Base-by-base conservation (phyloP, 1,140 invertebrate genomes). In the Papilio polyxenes region DNA sequence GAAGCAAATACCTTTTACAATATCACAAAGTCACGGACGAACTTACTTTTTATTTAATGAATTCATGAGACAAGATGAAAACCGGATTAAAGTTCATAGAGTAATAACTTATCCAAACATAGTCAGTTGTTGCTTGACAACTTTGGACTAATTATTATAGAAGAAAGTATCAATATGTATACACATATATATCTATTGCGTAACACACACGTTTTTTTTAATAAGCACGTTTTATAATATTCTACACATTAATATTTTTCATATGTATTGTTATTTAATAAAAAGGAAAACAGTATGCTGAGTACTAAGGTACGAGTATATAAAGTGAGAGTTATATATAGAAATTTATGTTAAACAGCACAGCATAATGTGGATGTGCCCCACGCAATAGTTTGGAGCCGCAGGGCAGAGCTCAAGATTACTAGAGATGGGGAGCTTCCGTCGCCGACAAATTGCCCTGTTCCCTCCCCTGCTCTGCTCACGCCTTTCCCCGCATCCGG, bases 361-460 rank as follows among this genome's bases (percentile, higher is more conserved):
- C 44, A 83, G 83, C 75, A 85, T 80, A 82, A 75, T 69, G 69
- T 80, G 82, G 56, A 72, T 82, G 69, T 83, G 65, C 76, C 78
- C 80, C 75, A 77, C 59, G 78, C 75, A 77, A 56, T 72, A 81
- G 69, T 48, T 75, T 75, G 62, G 83, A 65, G 82, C 87, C 80
- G 83, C 85, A 81, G 80, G 88, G 80, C 79, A 78, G 53, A 56
- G 53, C 84, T 83, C 83, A 80, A 89, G 85, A 89, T 87, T 84
- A 82, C 84, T 83, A 83, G 85, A 84, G 87, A 89, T 84, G 84
- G 81, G 83, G 83, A 85, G 85, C 86, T 87, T 90, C 89, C 88
- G 85, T 82, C 82, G 84, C 87, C 85, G 84, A 89, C 85, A 89
- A 90, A 90, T 90, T 88, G 85, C 88, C 72, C 44, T 65, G 51